Base-by-base conservation (phyloP, 2,888 invertebrate genomes). In the Pseudoips prasinana region DNA sequence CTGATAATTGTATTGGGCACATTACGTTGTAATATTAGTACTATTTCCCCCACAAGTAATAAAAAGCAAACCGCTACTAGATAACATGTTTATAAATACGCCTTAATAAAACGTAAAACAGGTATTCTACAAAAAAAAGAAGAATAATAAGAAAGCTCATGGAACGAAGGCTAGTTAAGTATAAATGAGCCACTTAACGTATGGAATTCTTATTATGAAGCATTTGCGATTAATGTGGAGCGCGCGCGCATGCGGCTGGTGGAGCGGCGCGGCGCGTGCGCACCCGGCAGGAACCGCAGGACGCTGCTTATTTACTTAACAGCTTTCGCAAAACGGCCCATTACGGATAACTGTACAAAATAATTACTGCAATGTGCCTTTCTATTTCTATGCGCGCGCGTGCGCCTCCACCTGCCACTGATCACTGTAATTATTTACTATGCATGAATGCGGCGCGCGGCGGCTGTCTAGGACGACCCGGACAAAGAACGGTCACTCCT, bases 361-460 rank as follows among this genome's bases (percentile, higher is more conserved):
- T 87, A 88, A 88, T 88, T 87, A 84, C 79, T 85, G 88, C 88
- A 87, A 88, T 86, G 86, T 86, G 88, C 74, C 84, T 87, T 85
- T 86, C 88, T 88, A 86, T 87, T 82, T 82, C 88, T 87, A 88
- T 85, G 83, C 74, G 74, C 73, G 77, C 82, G 82, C 83, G 83
- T 80, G 83, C 81, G 75, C 59, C 51, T 73, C 71, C 87, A 87
- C 87, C 87, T 87, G 87, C 85, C 82, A 64, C 62, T 78, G 87
- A 83, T 85, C 85, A 81, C 80, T 74, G 82, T 84, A 83, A 87
- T 88, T 87, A 87, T 85, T 87, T 88, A 86, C 86, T 86, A 88
- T 86, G 85, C 87, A 86, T 84, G 87, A 83, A 85, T 86, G 87
- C 77, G 62, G 61, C 73, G 66, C 63, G 50, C 49, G 70, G 75